Evolutionary conservation across 2,113 vertebrate species (phyloP), one percentile per base, ranked within the genome.

Genomic region (Hypomesus transpacificus): DNA sequence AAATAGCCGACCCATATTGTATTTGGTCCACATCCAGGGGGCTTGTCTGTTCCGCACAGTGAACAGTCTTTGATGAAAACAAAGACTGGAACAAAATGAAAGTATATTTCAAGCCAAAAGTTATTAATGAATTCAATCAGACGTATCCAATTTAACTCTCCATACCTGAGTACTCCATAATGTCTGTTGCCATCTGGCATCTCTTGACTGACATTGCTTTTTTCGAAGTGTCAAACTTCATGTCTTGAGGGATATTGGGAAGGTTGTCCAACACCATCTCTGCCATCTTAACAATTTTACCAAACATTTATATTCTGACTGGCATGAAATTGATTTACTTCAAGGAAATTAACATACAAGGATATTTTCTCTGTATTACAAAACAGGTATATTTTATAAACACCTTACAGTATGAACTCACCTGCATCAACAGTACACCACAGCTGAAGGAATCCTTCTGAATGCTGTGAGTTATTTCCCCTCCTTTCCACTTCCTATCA

Each of bases 351-450:
- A 14, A 11, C 16, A 56, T 16, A 56, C n/a, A 17, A 17, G 8
- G 53, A 54, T 14, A 54, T 54, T 13, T 17, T 54, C 16, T 18
- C 14, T 18, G n/a, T 14, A 56, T n/a, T 14, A 56, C 16, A 56
- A 56, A 56, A 13, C 14, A 16, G 52, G 14, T 54, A 54, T 54
- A n/a, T n/a, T n/a, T n/a, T n/a, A n/a, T n/a, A n/a, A n/a, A n/a
- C n/a, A n/a, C n/a, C n/a, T n/a, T n/a, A n/a, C n/a, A n/a, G n/a
- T 54, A 54, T 54, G 22, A 3, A 64, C 61, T 57, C 53, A 58
- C 62, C 61, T 16, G 14, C 26, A 73, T 73, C 17, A 73, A 53
- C 28, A 59, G 58, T 17, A 57, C 71, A 46, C 21, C 71, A 73
- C 63, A 73, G 62, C 31, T 72, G 60, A 2, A 52, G 51, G 1